These are phyloP conservation scores for Morinoia aosen DNA, from an alignment of 2,888 invertebrate genomes.

Conservation along the genomic window DNA sequence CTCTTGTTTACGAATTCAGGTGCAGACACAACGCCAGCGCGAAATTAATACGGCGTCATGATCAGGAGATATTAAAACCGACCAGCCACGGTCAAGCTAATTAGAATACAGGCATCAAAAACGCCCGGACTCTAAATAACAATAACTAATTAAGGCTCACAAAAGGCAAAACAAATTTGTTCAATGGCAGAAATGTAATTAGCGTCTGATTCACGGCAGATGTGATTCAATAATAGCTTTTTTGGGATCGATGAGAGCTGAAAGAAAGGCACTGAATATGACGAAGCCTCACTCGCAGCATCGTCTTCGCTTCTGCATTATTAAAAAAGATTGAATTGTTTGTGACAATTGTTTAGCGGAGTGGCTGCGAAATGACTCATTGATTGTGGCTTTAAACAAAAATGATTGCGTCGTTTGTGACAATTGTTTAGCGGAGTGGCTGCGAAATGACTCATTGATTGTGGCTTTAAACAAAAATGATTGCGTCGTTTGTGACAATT, in stretches of 20 bases:
- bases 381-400: neutral
- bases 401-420: too few relatives aligned
- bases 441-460: too few relatives aligned
- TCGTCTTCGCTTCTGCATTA: neutral
- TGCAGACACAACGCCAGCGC: too few relatives aligned
- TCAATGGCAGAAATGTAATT: neutral
- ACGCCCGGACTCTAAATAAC: neutral
- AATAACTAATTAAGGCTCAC: neutral
- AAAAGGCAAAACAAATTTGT: neutral
- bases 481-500: too few relatives aligned
- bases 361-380: neutral
- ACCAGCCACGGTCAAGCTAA: neutral
- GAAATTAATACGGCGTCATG: too few relatives aligned
- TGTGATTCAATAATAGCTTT: neutral
- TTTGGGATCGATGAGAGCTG: neutral
- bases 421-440: too few relatives aligned
- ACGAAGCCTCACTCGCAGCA: neutral
- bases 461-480: too few relatives aligned
- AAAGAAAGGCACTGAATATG: neutral
- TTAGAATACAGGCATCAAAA: neutral
- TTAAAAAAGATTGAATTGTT: neutral
- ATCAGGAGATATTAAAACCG: neutral
- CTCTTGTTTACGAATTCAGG: too few relatives aligned
- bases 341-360: neutral
- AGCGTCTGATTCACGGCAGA: neutral